Evolutionary conservation across 2,797 vertebrate genomes (phyloP).

Genomic region (Novumbra hubbsi): DNA sequence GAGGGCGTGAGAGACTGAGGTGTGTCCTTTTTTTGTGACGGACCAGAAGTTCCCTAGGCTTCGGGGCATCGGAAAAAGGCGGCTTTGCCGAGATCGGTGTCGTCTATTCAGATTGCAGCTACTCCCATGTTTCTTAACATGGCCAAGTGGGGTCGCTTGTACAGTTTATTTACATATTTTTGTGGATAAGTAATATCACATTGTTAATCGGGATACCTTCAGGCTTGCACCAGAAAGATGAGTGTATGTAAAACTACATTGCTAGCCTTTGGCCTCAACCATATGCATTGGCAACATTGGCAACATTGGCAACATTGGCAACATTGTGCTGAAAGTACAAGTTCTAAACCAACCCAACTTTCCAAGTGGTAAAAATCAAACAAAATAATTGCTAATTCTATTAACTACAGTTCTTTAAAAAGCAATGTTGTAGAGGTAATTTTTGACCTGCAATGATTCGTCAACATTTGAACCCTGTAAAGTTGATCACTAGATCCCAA

Average conservation of each 20-base stretch:
- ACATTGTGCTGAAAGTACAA: neutral
- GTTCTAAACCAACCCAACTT: conserved; percentile 7
- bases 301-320: conserved; percentile 4
- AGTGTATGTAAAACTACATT: conserved; percentile 22
- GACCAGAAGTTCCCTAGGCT: conserved; percentile 32
- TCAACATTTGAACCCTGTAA: conserved; percentile 34
- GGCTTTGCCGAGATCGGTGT: conserved; percentile 27
- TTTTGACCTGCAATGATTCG: conserved; percentile 14
- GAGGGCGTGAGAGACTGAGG: conserved; percentile 21
- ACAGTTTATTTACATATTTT: conserved; percentile 20
- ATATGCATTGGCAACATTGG: neutral
- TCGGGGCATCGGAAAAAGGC: conserved; percentile 29
- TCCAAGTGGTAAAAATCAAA: conserved; percentile 7
- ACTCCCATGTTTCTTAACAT: conserved; percentile 36
- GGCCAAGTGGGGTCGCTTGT: conserved; percentile 34
- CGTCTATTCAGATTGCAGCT: conserved; percentile 34
- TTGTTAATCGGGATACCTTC: conserved; percentile 23
- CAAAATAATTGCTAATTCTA: conserved; percentile 28
- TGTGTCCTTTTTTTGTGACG: conserved; percentile 36
- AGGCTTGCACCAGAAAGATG: conserved; percentile 29
- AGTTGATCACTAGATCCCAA: conserved; percentile 20
- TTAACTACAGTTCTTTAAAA: conserved; percentile 48
- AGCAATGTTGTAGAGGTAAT: conserved; percentile 29
- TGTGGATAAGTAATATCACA: conserved; percentile 30
- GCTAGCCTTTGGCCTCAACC: conserved; percentile 4